Base-by-base conservation (phyloP, 2,113 vertebrate species). In the Prionailurus bengalensis region DNA sequence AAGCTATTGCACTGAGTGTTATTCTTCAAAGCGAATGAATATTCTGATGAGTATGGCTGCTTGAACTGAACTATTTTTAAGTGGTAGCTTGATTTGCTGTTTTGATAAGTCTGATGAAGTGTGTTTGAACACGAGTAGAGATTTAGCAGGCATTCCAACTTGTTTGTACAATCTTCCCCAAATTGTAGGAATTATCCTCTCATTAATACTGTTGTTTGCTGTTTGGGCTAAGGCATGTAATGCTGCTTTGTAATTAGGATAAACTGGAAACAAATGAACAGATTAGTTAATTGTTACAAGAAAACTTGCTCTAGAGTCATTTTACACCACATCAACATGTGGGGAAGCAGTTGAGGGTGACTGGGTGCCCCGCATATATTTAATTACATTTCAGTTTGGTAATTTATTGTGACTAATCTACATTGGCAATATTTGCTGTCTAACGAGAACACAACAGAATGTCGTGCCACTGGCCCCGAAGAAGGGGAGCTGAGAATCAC, bases 11-110 rank as follows among this genome's bases (percentile, higher is more conserved):
- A 65, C 90, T 4, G 36, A 94, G 73, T 61, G 73, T 70, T 92
- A 39, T 10, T 93, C 91, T 96, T 96, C 71, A 97, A 85, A 95
- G 95, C 21, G 42, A 94, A 90, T 95, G 91, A 86, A 82, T 89
- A 63, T 91, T 93, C 94, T 68, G 65, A 89, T 78, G 85, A 82
- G 63, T 4, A 8, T 0, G 11, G 39, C 88, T 70, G 31, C 89
- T 96, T 96, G 80, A 93, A 96, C 88, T 51, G 45, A 93, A 88
- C 81, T 84, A 21, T 23, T 88, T 93, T 73, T 74, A 81, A 97
- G 63, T 78, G 53, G 91, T 90, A 79, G 92, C 63, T 96, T 97
- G 97, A 78, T 97, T 39, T 36, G 1, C 36, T 93, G 8, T 70
- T 93, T 82, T 96, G 88, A 65, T 97, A 92, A 96, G 65, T 71